Evolutionary conservation across 1,140 invertebrate genomes (phyloP).

Genomic region (Lineus longissimus): DNA sequence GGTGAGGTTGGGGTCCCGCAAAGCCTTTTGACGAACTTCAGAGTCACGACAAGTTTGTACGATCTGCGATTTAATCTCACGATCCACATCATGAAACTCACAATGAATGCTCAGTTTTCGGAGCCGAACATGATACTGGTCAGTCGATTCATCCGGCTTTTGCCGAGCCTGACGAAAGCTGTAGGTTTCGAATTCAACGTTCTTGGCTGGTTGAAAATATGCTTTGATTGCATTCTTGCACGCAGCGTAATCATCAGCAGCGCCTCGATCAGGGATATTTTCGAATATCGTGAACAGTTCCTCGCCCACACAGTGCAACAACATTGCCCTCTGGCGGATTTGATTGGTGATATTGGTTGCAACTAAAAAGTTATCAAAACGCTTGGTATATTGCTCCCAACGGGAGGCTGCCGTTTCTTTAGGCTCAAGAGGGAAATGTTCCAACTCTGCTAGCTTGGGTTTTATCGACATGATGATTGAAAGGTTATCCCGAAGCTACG

Average conservation of each 20-base stretch:
- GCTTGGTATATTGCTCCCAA: slow-evolving; percentile 3
- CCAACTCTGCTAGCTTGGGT: too few species aligned
- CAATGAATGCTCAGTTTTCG: not conserved
- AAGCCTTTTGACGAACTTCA: not conserved
- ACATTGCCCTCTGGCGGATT: not conserved
- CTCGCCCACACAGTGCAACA: not conserved
- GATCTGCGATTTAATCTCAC: slow-evolving; percentile 3
- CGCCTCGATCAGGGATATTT: too few species aligned
- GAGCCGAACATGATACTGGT: not conserved
- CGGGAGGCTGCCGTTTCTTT: not conserved
- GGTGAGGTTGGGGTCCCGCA: not conserved
- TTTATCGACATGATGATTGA: too few species aligned
- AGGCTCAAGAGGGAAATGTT: not conserved
- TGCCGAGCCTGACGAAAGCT: not conserved
- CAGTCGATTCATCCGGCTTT: not conserved
- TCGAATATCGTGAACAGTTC: not conserved
- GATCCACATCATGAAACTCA: not conserved
- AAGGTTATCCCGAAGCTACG: too few species aligned
- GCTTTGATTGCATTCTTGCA: not conserved
- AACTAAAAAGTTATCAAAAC: not conserved
- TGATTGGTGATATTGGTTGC: not conserved
- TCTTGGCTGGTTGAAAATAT: slow-evolving; percentile 1
- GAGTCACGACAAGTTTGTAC: not conserved
- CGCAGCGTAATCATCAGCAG: not conserved
- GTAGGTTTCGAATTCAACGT: not conserved